These are phyloP conservation scores for Sphenopsis melanotis DNA, from an alignment of 2,797 vertebrate genomes.

Conservation along the genomic window DNA sequence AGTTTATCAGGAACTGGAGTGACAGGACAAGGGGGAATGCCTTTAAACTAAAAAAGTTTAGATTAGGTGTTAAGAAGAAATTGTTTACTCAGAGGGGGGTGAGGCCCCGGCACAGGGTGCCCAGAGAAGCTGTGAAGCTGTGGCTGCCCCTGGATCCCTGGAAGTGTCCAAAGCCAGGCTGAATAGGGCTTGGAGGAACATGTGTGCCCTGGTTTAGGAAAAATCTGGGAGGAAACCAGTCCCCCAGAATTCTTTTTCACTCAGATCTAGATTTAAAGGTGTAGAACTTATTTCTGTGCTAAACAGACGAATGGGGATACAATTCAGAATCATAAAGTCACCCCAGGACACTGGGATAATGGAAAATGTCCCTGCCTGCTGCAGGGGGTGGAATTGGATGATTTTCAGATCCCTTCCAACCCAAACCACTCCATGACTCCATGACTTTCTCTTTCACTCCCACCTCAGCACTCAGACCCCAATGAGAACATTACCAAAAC, in stretches of 20 bases:
- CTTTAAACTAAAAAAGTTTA: not conserved
- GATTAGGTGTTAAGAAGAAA: not conserved
- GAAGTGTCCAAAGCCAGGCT: rapidly evolving
- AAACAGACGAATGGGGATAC: rapidly evolving
- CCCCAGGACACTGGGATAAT: not conserved
- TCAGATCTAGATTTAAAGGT: not conserved
- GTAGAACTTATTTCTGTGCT: not conserved
- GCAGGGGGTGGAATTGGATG: not conserved
- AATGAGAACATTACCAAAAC: not conserved
- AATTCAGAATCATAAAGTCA: not conserved
- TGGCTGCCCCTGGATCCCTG: not conserved
- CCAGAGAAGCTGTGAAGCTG: rapidly evolving
- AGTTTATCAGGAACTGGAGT: not conserved
- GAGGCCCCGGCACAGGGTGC: rapidly evolving
- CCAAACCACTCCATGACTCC: not conserved
- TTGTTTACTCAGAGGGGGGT: rapidly evolving
- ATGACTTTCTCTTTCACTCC: not conserved
- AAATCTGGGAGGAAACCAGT: not conserved
- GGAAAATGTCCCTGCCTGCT: not conserved
- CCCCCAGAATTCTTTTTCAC: not conserved
- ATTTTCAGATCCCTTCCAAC: not conserved
- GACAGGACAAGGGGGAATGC: not conserved
- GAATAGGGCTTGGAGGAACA: not conserved
- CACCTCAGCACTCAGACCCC: not conserved
- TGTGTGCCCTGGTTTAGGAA: not conserved